These are phyloP conservation scores for Mesocentrotus franciscanus DNA, from an alignment of 53 echinoderm and acorn worm genomes.

Conservation along the genomic window DNA sequence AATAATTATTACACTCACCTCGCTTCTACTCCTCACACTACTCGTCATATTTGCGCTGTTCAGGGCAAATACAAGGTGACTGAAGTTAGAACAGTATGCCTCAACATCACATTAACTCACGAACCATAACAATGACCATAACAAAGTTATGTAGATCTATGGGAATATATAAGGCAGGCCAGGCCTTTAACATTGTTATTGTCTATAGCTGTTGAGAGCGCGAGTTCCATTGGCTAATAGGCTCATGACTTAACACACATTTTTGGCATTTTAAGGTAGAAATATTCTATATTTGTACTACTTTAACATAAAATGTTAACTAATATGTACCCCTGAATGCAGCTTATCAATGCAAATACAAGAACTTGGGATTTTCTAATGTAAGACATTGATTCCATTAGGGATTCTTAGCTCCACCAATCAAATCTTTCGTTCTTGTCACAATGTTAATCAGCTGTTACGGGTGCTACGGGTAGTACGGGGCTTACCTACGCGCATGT, in stretches of 20 bases:
- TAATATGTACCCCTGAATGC: neutral
- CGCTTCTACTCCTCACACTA: constrained; percentile 90
- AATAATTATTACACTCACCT: constrained; percentile 67
- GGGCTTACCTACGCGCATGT: constrained; percentile 50
- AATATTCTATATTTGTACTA: neutral
- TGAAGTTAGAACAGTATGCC: constrained; percentile 12
- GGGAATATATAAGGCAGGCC: constrained; percentile 62
- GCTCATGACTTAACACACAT: neutral
- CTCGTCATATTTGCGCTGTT: constrained; percentile 78
- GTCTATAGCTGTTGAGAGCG: constrained; percentile 31
- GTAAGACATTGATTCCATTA: neutral
- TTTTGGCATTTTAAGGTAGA: neutral
- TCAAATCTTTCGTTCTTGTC: neutral
- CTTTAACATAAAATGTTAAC: neutral
- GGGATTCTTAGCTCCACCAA: neutral
- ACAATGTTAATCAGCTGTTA: constrained; percentile 37
- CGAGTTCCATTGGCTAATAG: constrained; percentile 32
- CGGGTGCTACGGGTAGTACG: neutral
- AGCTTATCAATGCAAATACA: neutral
- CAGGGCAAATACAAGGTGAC: constrained; percentile 4
- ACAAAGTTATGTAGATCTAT: constrained; percentile 54
- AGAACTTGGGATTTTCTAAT: neutral
- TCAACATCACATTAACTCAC: constrained; percentile 35
- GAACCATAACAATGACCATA: constrained; percentile 60
- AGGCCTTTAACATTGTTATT: constrained; percentile 65